Base-by-base conservation (phyloP, 2,797 vertebrate genomes). In the Meriones psammophilus region DNA sequence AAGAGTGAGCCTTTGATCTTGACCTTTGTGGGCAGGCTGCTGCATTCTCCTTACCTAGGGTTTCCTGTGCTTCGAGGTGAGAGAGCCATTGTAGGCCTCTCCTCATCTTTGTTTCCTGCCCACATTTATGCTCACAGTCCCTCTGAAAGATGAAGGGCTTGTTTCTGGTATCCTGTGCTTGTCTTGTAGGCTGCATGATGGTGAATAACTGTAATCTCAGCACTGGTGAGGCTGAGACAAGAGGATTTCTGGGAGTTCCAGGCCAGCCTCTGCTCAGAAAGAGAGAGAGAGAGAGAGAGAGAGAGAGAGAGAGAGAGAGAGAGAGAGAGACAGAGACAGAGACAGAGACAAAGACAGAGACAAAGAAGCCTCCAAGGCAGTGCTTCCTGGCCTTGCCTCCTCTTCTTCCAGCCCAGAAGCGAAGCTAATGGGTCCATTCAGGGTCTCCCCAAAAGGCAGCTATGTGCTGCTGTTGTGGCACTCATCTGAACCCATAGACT, bases 151-250 rank as follows among this genome's bases (percentile, higher is more conserved):
- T 0, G 5, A 18, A 58, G 46, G 20, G 10, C 9, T 1, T 0
- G 56, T 18, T 71, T 20, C n/a, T 3, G 12, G 22, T 2, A 2
- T 0, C 14, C 5, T 4, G 0, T 8, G 14, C 13, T 17, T 12
- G 0, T 20, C 42, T 30, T 1, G 2, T 0, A 12, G 26, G 15
- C 18, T 36, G 15, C 50, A 18, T 50, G 24, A 8, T 73, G 50
- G 14, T 36, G 8, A 6, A 26, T 73, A 2, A 73, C n/a, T 74
- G 1, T 1, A 33, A 26, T 24, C 12, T 36, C 18, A 62, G 71
- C 18, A 22, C 7, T 56, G 30, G 42, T 39, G 56, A 74, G 36
- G 36, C 26, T 30, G 5, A 56, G 28, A 22, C 83, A 66, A n/a
- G 84, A 69, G 50, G 54, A 12, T 60, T 88, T 15, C 9, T 36